Evolutionary conservation across 2,888 invertebrate species (phyloP).

Genomic region (Meliscaeva auricollis): DNA sequence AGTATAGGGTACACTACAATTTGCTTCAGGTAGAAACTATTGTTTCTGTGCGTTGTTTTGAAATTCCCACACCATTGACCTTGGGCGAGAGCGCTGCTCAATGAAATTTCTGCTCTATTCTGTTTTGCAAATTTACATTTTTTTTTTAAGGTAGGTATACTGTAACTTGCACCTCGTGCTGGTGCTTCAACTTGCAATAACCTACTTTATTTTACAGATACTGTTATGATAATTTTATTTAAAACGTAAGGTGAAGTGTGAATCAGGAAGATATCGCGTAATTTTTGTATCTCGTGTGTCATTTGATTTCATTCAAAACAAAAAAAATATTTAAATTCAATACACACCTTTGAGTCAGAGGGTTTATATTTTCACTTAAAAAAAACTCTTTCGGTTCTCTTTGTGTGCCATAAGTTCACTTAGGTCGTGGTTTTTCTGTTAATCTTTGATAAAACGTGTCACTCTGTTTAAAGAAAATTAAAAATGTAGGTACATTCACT

Average conservation of each 20-base stretch:
- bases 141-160: neutral
- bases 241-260: neutral
- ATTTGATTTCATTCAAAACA: slow-evolving; percentile 20
- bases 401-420: neutral
- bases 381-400: neutral
- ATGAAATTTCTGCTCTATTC: slow-evolving; percentile 18
- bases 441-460: neutral
- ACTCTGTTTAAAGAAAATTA: slow-evolving; percentile 11
- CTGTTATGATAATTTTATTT: neutral
- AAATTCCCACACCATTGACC: slow-evolving; percentile 14
- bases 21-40: neutral
- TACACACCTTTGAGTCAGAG: slow-evolving; percentile 21
- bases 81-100: slow-evolving; percentile 18
- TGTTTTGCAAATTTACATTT: neutral
- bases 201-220: neutral
- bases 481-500: neutral
- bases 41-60: neutral
- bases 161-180: slow-evolving; percentile 20
- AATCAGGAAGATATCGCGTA: neutral
- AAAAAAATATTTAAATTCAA: neutral
- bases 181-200: slow-evolving; percentile 1
- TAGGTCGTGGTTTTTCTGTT: neutral
- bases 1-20: slow-evolving; percentile 1
- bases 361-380: neutral
- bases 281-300: slow-evolving; percentile 7